Percentiles rank a stretch among this genome's conserved stretches.
These are phyloP conservation scores for Willisornis vidua DNA, from an alignment of 2,113 vertebrate species.

Conservation along the genomic window DNA sequence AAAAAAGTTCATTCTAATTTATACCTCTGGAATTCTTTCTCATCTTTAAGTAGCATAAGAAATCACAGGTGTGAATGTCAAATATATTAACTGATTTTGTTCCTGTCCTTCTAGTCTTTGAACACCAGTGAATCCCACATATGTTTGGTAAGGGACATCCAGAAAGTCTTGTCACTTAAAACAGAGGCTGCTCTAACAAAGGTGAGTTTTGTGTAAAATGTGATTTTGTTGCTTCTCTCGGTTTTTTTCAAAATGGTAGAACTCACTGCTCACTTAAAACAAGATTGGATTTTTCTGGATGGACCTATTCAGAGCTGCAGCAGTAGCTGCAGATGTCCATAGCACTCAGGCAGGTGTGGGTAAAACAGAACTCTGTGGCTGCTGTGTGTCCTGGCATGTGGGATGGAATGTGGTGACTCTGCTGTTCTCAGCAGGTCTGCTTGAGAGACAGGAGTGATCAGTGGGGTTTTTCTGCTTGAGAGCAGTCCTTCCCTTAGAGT, in stretches of 20 bases:
- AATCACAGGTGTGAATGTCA: not conserved
- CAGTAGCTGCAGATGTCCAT: not conserved
- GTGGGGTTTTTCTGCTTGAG: not conserved
- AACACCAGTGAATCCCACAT: slow-evolving; percentile 85
- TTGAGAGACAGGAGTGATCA: not conserved
- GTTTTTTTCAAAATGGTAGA: not conserved
- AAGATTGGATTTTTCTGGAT: not conserved
- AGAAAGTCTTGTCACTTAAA: slow-evolving; percentile 83
- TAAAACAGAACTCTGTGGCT: not conserved
- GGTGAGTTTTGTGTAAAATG: slow-evolving; percentile 74
- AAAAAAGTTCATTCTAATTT: not conserved
- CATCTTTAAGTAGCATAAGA: not conserved
- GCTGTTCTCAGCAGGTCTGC: not conserved
- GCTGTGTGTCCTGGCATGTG: not conserved
- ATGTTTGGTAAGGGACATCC: slow-evolving; percentile 89
- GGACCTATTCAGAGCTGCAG: not conserved
- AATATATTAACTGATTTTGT: not conserved
- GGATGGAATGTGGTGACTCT: not conserved
- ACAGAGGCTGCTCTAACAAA: slow-evolving; percentile 87
- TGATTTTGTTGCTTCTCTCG: not conserved
- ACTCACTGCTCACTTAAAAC: not conserved
- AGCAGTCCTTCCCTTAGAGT: not conserved
- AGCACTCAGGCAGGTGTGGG: not conserved
- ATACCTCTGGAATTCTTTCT: not conserved
- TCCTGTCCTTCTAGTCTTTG: slow-evolving; percentile 75